Base-by-base conservation (phyloP, 2,888 invertebrate species). In the Drosophila antonietae region DNA sequence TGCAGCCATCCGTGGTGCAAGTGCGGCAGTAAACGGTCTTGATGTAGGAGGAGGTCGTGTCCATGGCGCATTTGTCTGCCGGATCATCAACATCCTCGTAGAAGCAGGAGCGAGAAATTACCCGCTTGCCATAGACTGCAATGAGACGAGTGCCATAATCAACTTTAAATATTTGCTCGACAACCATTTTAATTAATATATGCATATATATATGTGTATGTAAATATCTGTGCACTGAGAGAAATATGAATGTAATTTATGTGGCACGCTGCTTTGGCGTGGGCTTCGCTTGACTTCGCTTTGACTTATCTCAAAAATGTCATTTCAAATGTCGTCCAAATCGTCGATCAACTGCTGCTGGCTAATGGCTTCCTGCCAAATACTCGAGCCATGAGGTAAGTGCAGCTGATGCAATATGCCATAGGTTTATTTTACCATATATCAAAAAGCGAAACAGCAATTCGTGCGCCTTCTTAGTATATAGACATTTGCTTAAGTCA, bases 11-110 rank as follows among this genome's bases (percentile, higher is more conserved):
- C 35, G 90, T 91, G 78, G 88, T 87, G 80, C 93, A 93, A 14
- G 93, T 93, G 79, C 92, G 90, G 80, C 93, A 93, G 71, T 86
- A 93, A 58, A 92, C 73, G 43, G 91, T 93, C 83, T 92, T 92
- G 23, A 92, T 91, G 67, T 93, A 93, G 39, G 93, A 92, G 43
- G 93, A 92, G 49, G 91, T 91, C 23, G 91, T 90, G 68, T 92
- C 91, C 73, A 90, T 91, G 49, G 89, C 84, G 71, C 93, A 93
- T 62, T 91, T 91, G 68, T 93, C 92, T 55, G 91, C 80, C 60
- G 92, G 83, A 66, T 93, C 92, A 68, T 91, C 92, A 44, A 90
- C 69, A 69, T 93, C 93, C 83, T 93, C 93, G 63, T 91, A 93
- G 80, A 92, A 92, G 44, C 93, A 93, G 57, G 93, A 93, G 51